phyloP scores from a whole-genome alignment of 2,797 vertebrate genomes.

The Onychomys torridus region DNA sequence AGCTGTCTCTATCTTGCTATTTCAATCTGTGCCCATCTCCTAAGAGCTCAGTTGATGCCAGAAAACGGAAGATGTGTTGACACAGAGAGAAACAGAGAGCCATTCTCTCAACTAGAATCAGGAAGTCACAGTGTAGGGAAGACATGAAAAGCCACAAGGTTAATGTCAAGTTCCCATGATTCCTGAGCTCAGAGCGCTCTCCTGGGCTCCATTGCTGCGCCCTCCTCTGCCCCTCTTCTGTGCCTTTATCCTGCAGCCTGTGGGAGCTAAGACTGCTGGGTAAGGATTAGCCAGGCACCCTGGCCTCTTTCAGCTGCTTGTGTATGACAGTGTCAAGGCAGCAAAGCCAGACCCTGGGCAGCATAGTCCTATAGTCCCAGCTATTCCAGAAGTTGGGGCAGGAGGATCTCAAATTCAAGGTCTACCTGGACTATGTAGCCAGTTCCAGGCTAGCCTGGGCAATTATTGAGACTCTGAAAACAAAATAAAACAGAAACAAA shows the following conservation, averaged over 20 bases:
- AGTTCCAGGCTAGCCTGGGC: neutral
- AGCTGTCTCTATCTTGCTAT: fast-evolving
- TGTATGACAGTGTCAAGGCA: neutral
- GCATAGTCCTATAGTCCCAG: neutral
- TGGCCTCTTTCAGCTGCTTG: neutral
- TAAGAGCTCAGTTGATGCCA: neutral
- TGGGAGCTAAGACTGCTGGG: neutral
- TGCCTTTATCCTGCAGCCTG: neutral
- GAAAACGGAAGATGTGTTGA: neutral
- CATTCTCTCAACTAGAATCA: constrained; percentile 51
- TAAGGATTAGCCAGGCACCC: neutral
- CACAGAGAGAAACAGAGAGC: neutral
- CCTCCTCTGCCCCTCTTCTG: no score
- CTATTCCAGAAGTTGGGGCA: neutral
- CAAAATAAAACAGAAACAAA: neutral
- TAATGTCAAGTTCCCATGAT: neutral
- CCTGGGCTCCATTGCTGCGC: neutral
- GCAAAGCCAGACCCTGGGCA: neutral
- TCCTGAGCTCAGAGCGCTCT: fast-evolving
- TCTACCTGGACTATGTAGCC: neutral
- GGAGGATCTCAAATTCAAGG: neutral
- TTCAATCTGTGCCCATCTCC: neutral
- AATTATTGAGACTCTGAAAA: neutral
- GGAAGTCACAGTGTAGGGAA: neutral
- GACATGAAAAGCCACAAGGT: neutral